A percentile compares a stretch with the other conserved stretches of the same genome.
Evolutionary conservation across 2,888 invertebrate genomes (phyloP).

Genomic region (Ganaspis brasiliensis): DNA sequence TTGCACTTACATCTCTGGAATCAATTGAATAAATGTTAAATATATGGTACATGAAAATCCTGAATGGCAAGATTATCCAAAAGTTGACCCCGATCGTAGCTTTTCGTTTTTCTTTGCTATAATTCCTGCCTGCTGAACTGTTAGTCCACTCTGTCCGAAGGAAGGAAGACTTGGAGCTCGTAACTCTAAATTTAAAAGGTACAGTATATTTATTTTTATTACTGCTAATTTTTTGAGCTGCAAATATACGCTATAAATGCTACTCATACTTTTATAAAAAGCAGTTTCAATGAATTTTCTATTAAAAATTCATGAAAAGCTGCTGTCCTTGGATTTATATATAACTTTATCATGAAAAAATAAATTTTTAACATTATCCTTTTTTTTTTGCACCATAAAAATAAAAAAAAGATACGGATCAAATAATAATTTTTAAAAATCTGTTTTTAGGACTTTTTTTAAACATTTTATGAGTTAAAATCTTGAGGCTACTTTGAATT

Average conservation of each 20-base stretch:
- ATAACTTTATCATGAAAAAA: no score
- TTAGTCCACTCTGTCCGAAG: conserved; percentile 30
- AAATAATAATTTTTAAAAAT: no score
- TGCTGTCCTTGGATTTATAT: no score
- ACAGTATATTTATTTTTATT: conserved; percentile 28
- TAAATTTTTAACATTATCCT: no score
- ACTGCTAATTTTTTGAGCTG: background rate
- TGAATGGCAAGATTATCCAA: conserved; percentile 33
- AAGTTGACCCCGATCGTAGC: conserved; percentile 47
- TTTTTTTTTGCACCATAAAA: no score
- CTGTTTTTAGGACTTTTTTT: no score
- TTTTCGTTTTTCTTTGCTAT: conserved; percentile 55
- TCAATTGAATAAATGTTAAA: conserved; percentile 17
- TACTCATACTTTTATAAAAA: background rate
- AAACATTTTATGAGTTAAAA: no score
- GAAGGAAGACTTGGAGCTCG: conserved; percentile 26
- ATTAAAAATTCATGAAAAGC: no score
- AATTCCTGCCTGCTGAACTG: conserved; percentile 71
- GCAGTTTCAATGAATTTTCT: background rate
- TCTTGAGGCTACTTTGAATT: no score
- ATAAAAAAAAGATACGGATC: no score
- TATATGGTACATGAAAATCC: conserved; percentile 16
- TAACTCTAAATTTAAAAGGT: conserved; percentile 21
- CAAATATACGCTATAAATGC: background rate
- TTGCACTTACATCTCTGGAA: conserved; percentile 28